Conservation (phyloP, 2,888 invertebrate species). For the Chalcis sispes region DNA sequence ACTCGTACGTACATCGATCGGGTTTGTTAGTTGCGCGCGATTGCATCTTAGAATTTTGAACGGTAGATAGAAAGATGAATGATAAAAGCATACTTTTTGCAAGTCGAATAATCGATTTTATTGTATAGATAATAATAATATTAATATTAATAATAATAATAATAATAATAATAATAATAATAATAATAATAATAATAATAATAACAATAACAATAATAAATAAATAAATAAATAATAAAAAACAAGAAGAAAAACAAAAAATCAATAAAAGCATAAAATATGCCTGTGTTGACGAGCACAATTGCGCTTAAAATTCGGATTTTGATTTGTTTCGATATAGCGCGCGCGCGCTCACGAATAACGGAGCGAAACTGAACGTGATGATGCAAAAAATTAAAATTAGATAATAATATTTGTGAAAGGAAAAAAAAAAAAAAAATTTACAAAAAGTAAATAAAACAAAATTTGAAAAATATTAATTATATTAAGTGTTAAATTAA, state of each 20-base stretch:
- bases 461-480: background rate
- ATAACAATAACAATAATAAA: too few relatives aligned
- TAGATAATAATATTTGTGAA: background rate
- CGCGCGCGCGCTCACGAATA: constrained; percentile 22
- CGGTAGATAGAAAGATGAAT: constrained; percentile 17
- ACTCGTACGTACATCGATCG: constrained; percentile 44
- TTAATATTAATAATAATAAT: too few relatives aligned
- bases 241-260: background rate
- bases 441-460: background rate
- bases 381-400: constrained; percentile 16
- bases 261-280: constrained; percentile 16
- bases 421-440: constrained; percentile 33
- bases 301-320: constrained; percentile 34
- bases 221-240: too few relatives aligned
- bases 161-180: too few relatives aligned
- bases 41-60: constrained; percentile 31
- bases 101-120: constrained; percentile 36
- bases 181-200: too few relatives aligned
- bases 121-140: too few relatives aligned
- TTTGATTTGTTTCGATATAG: constrained; percentile 20
- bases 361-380: constrained; percentile 12
- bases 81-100: constrained; percentile 13
- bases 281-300: constrained; percentile 36
- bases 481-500: background rate
- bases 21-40: constrained; percentile 37